Evolutionary conservation across 2,113 vertebrate genomes (phyloP), one percentile per base, ranked within the genome.

Genomic region (Pongo pygmaeus): DNA sequence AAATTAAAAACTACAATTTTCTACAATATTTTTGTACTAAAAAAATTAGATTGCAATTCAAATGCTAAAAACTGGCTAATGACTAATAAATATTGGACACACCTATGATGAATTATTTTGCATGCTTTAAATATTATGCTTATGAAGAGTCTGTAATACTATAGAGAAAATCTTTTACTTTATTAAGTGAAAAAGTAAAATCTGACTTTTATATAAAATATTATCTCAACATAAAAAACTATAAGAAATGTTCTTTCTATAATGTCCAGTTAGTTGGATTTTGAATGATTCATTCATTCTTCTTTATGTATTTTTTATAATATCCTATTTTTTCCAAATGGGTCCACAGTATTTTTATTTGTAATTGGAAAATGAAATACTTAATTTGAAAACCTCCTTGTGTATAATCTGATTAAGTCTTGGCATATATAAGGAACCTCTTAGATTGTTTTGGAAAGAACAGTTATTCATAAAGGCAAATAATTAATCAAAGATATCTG

Each of bases 11-110:
- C 3, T 52, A 84, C 8, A 38, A 25, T 85, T 93, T 91, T 50
- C 43, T 84, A 84, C 3, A 59, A 20, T 38, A 74, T 86, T 89
- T 92, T 96, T 69, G 32, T 50, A 9, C 52, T 85, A 72, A 79
- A 93, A 93, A 95, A 89, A 70, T 89, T 70, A 94, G 64, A 30
- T 95, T 70, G n/a, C 25, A 89, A 64, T 81, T 57, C 57, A 92
- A 81, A 89, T 85, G 46, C 32, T 93, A 80, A 92, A 95, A 87
- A 69, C 25, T 84, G 64, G 35, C 38, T 81, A 92, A 59, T 89
- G 38, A 85, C 38, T 91, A 59, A 81, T 85, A 88, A 94, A 61
- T 80, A 69, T 50, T 67, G 46, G 17, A 40, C 14, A 59, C 23
- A 25, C 69, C 27, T 25, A 55, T 46, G 55, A 74, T 32, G 12